These are phyloP conservation scores for Leptopilina boulardi DNA, from an alignment of 1,140 invertebrate genomes.

Conservation along the genomic window DNA sequence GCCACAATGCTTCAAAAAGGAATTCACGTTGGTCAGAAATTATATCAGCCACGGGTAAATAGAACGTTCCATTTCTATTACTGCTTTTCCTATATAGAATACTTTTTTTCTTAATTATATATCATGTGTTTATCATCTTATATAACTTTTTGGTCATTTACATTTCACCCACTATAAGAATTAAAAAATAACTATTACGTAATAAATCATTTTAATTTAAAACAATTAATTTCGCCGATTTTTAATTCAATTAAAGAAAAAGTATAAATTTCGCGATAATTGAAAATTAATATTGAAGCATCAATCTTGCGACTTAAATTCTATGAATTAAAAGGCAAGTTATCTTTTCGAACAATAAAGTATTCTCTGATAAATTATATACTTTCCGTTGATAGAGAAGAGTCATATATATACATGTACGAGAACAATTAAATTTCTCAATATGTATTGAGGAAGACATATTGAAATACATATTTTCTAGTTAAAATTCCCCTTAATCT, in stretches of 20 bases:
- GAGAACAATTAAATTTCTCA: background rate
- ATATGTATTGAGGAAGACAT: background rate
- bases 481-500: background rate
- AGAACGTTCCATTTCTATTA: too few species aligned
- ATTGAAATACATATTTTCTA: background rate
- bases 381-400: background rate
- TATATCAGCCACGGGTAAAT: slow-evolving; percentile 57
- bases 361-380: background rate
- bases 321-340: background rate
- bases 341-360: background rate
- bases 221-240: background rate
- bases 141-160: background rate
- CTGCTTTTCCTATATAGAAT: too few species aligned
- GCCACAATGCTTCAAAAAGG: slow-evolving; percentile 62
- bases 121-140: background rate
- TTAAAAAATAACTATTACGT: too few species aligned
- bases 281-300: background rate
- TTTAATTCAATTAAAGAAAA: too few species aligned
- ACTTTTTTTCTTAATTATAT: too few species aligned
- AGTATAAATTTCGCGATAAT: too few species aligned
- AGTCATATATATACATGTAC: too few species aligned
- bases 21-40: slow-evolving; percentile 60
- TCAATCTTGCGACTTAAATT: background rate
- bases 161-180: background rate
- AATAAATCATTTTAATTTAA: too few species aligned